phyloP scores from a whole-genome alignment of 2,797 vertebrate species.

The Sebastiscus albofasciatus region DNA sequence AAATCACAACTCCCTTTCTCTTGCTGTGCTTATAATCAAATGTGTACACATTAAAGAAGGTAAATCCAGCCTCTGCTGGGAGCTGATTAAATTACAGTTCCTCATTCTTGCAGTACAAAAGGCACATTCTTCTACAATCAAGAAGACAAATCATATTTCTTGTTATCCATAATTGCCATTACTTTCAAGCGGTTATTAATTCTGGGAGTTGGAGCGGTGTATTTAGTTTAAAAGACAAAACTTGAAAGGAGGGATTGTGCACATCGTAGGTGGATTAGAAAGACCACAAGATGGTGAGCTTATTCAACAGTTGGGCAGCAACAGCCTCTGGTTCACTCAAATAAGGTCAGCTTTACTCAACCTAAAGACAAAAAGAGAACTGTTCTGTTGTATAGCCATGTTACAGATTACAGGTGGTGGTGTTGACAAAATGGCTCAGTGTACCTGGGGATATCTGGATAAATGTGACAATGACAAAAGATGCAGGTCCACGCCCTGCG shows the following conservation, averaged over 20 bases:
- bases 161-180: background rate
- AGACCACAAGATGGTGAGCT: conserved; percentile 16
- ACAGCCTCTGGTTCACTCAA: conserved; percentile 11
- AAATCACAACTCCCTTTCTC: conserved; percentile 30
- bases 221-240: background rate
- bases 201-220: background rate
- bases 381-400: background rate
- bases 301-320: conserved; percentile 18
- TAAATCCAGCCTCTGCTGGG: conserved; percentile 48
- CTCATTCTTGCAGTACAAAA: conserved; percentile 20
- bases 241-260: background rate
- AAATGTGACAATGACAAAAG: background rate
- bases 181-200: background rate
- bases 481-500: background rate
- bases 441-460: background rate
- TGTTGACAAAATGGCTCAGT: background rate
- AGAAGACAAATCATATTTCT: background rate
- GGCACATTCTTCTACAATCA: conserved; percentile 10
- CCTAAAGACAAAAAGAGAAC: conserved; percentile 39
- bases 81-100: conserved; percentile 33
- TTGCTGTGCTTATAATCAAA: conserved; percentile 60
- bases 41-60: conserved; percentile 40
- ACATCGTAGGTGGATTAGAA: conserved; percentile 25
- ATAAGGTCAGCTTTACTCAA: conserved; percentile 39
- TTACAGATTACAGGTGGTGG: background rate